Conservation (phyloP, 2,113 vertebrate species). For the Heterochromis multidens region DNA sequence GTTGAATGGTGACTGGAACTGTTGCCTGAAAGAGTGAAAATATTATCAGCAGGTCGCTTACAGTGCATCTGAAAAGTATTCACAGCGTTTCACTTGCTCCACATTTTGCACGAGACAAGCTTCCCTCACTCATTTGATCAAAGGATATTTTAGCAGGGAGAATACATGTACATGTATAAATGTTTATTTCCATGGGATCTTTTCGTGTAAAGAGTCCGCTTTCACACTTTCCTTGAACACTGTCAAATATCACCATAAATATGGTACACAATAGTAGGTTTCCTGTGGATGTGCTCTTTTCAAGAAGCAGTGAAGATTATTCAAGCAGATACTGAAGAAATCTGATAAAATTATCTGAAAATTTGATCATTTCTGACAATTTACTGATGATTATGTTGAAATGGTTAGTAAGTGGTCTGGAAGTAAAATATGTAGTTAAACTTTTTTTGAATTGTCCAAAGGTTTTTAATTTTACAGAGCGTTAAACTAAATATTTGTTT, state of each 20-base stretch:
- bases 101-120: neutral
- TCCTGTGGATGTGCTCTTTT: neutral
- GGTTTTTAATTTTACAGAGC: too few species aligned
- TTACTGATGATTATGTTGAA: neutral
- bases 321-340: too few species aligned
- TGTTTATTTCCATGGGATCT: rapidly evolving
- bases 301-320: neutral
- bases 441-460: too few species aligned
- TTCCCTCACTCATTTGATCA: neutral
- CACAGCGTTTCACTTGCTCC: too few species aligned
- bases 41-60: neutral
- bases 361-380: neutral
- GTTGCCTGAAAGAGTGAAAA: neutral
- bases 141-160: neutral
- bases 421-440: neutral
- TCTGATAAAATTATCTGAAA: too few species aligned
- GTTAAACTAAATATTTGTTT: too few species aligned
- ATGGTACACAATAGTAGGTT: neutral
- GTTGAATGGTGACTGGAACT: constrained; percentile 5
- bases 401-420: rapidly evolving
- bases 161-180: neutral
- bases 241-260: neutral
- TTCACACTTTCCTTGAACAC: neutral
- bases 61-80: too few species aligned
- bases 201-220: neutral